Conservation (phyloP, 2,113 vertebrate genomes). For the Ptilonorhynchus violaceus region DNA sequence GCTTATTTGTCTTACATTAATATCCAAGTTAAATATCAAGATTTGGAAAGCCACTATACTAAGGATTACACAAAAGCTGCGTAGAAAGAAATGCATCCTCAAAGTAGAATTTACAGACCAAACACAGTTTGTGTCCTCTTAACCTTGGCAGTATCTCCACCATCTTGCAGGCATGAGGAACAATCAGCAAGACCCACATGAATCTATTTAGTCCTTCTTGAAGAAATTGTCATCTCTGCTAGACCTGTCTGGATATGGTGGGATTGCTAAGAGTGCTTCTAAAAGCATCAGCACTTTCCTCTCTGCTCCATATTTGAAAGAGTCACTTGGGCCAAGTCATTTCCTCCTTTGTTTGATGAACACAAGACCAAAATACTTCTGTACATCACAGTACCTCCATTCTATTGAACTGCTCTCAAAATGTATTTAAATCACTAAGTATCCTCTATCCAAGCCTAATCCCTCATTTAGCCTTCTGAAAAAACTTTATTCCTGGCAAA, state of each 20-base stretch:
- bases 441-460: not conserved
- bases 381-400: not conserved
- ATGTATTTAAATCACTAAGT: not conserved
- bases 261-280: not conserved
- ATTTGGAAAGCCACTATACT: not conserved
- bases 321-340: not conserved
- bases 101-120: not conserved
- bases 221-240: not conserved
- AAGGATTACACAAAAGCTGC: not conserved
- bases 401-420: not conserved
- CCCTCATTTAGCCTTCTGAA: not conserved
- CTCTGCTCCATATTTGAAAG: not conserved
- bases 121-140: not conserved
- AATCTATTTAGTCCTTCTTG: not conserved
- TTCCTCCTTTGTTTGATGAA: not conserved
- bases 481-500: not conserved
- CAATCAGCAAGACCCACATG: not conserved
- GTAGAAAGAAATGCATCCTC: not conserved
- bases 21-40: not conserved
- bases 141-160: not conserved
- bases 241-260: not conserved
- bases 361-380: not conserved
- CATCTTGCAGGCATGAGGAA: not conserved
- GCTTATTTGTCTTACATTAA: not conserved
- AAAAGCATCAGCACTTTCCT: not conserved